Base-by-base conservation (phyloP, 2,888 invertebrate genomes). In the Acleris emargana region DNA sequence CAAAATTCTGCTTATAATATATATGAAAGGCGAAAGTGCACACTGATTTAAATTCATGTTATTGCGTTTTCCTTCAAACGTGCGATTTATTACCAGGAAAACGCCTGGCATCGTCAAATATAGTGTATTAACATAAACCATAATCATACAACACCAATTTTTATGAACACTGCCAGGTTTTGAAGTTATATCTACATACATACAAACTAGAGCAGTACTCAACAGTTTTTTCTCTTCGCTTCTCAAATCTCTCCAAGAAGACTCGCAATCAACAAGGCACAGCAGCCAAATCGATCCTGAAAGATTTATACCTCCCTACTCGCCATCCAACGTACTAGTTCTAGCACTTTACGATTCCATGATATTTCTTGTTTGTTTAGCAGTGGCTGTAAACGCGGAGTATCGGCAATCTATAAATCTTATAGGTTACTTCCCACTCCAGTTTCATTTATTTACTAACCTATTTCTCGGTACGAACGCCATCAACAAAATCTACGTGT, bases 391-490 rank as follows among this genome's bases (percentile, higher is more conserved):
- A 42, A 54, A 49, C 50, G 38, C 18, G 38, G 42, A 50, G 20
- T 25, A 43, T 43, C 42, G 28, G 32, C 38, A 45, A 62, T 50
- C 49, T 25, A 55, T 62, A 62, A 62, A 62, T 62, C 58, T 59
- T 50, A 28, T 25, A n/a, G 42, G 50, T 51, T 51, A n/a, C 58
- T 5, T 58, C 32, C 58, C 50, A 20, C 58, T 59, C 49, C 38
- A 42, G 38, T 51, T 50, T 59, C 38, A 59, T 51, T 49, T 58
- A 58, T 58, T 51, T 51, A 59, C 58, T 51, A 58, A 16, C 45
- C 16, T 45, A 17, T n/a, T 45, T 45, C 45, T n/a, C 45, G 45
- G 16, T 45, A 45, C 43, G 13, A n/a, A 43, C 45, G 45, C 45
- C 45, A 45, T 45, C 7, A 45, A 6, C 45, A 45, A 45, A 45